phyloP scores from a whole-genome alignment of 2,888 invertebrate genomes.

The Apantesis nais region DNA sequence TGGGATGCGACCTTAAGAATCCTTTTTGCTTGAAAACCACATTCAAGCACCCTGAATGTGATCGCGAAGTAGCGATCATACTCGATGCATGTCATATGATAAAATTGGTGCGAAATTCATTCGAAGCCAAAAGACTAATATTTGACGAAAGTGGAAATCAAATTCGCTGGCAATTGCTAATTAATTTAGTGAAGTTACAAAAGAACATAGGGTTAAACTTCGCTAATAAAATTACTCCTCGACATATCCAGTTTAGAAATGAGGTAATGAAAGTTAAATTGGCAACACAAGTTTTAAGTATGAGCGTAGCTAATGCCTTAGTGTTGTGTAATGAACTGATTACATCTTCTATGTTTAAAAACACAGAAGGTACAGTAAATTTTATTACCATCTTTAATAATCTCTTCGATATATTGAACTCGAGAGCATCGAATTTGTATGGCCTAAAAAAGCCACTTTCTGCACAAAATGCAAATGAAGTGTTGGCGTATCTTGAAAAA shows the following conservation, averaged over 20 bases:
- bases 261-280: no score
- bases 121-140: no score
- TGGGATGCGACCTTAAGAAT: slow-evolving; percentile 25
- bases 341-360: not conserved
- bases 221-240: not conserved
- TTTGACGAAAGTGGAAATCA: no score
- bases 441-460: not conserved
- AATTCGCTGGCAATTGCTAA: no score
- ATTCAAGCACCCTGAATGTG: not conserved
- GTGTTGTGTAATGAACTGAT: not conserved
- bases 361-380: not conserved
- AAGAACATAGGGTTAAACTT: not conserved
- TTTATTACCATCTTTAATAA: not conserved
- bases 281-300: not conserved
- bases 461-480: not conserved
- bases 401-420: not conserved
- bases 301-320: not conserved
- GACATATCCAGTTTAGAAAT: not conserved
- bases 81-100: no score
- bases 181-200: not conserved
- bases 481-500: not conserved
- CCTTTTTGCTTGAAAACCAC: slow-evolving; percentile 28
- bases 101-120: no score
- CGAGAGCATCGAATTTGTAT: slow-evolving; percentile 1
- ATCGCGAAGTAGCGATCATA: no score